These are phyloP conservation scores for Sitophilus oryzae DNA, from an alignment of 1,140 invertebrate species.

Conservation along the genomic window DNA sequence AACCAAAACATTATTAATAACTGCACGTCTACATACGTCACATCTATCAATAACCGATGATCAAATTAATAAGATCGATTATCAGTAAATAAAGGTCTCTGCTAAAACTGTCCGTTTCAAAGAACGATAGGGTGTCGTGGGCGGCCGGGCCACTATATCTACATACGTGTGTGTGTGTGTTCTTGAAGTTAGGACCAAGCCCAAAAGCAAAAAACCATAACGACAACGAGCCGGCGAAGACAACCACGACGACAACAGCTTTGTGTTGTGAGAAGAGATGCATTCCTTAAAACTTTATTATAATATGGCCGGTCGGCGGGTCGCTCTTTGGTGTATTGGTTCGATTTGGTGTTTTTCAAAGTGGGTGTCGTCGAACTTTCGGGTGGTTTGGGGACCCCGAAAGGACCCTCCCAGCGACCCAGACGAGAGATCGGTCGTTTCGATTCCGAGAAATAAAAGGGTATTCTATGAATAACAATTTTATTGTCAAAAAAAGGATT, in stretches of 20 bases:
- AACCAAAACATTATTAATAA: no score
- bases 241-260: slow-evolving; percentile 17
- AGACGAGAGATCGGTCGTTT: no score
- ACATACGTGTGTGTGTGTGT: slow-evolving; percentile 13
- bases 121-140: slow-evolving; percentile 19
- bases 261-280: slow-evolving; percentile 15
- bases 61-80: background rate
- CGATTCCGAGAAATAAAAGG: no score
- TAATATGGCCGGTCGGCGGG: background rate
- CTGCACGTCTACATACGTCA: no score
- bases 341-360: background rate
- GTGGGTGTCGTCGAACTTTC: background rate
- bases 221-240: slow-evolving; percentile 16
- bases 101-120: slow-evolving; percentile 21
- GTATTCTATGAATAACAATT: no score
- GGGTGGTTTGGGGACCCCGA: background rate
- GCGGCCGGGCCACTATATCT: slow-evolving; percentile 10
- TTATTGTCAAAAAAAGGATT: no score
- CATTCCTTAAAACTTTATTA: slow-evolving; percentile 22
- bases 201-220: slow-evolving; percentile 25
- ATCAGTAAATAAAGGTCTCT: background rate
- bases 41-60: no score
- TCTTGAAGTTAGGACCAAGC: slow-evolving; percentile 15
- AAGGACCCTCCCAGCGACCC: no score
- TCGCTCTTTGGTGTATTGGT: background rate